These are phyloP conservation scores for Lateolabrax maculatus DNA, from an alignment of 2,797 vertebrate genomes.

Conservation along the genomic window DNA sequence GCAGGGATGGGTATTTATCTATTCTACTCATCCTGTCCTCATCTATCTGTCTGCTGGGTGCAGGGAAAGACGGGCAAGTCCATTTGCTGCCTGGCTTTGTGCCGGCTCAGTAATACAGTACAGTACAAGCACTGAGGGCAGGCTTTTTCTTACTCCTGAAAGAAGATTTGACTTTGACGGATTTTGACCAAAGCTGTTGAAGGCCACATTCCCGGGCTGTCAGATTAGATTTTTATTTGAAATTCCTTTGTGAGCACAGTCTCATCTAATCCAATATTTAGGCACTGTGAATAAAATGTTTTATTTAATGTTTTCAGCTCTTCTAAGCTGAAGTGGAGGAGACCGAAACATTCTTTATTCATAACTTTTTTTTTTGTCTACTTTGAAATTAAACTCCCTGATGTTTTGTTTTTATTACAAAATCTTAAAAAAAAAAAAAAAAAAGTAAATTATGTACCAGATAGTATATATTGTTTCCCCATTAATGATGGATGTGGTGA, in stretches of 20 bases:
- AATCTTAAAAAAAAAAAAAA: background rate
- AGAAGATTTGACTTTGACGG: constrained; percentile 49
- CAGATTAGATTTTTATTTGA: constrained; percentile 45
- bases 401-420: constrained; percentile 17
- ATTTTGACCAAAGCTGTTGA: constrained; percentile 37
- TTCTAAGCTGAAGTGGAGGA: constrained; percentile 27
- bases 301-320: constrained; percentile 42
- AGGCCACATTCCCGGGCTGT: constrained; percentile 46
- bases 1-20: constrained; percentile 67
- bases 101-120: constrained; percentile 47
- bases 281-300: constrained; percentile 27
- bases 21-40: constrained; percentile 69
- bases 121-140: constrained; percentile 25
- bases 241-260: constrained; percentile 15
- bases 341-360: constrained; percentile 41
- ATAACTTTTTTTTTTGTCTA: constrained; percentile 29
- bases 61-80: constrained; percentile 64
- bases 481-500: constrained; percentile 4
- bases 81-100: constrained; percentile 70
- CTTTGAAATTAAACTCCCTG: constrained; percentile 29
- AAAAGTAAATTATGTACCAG: constrained; percentile 27
- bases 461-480: background rate
- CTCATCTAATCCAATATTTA: constrained; percentile 32
- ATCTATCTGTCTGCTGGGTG: constrained; percentile 65
- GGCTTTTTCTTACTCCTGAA: constrained; percentile 32